phyloP scores from a whole-genome alignment of 1,140 invertebrate species.

The Pteromalus puparum region DNA sequence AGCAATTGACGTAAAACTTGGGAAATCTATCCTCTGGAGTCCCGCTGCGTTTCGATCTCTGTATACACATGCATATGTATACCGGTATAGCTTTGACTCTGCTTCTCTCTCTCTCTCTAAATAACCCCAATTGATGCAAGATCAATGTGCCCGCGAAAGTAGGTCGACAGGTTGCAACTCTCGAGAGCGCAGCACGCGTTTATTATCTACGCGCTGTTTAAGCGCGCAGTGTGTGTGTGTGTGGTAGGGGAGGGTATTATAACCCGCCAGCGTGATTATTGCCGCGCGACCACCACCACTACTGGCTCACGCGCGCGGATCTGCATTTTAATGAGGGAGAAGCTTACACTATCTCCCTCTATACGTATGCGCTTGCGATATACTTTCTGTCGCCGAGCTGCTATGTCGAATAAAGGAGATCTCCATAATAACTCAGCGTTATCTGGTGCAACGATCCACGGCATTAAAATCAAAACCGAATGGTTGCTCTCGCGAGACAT shows the following conservation, averaged over 20 bases:
- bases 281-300: not conserved
- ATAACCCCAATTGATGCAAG: conserved; percentile 38
- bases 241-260: not conserved
- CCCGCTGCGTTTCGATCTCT: conserved; percentile 20
- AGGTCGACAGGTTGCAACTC: conserved; percentile 48
- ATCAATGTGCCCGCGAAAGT: conserved; percentile 32
- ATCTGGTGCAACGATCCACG: too few species aligned
- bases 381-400: not conserved
- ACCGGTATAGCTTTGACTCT: not conserved
- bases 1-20: not conserved
- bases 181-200: not conserved
- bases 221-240: too few species aligned
- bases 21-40: not conserved
- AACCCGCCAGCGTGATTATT: not conserved
- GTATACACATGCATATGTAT: too few species aligned
- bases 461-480: not conserved
- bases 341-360: not conserved
- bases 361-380: too few species aligned
- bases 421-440: not conserved
- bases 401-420: too few species aligned
- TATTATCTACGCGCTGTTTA: conserved; percentile 22
- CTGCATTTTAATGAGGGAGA: not conserved
- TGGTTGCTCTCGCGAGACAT: not conserved
- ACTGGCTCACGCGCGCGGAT: not conserved
- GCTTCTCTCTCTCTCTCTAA: conserved; percentile 1